Evolutionary conservation across 2,888 invertebrate genomes (phyloP).

Genomic region (Mechanitis messenoides): DNA sequence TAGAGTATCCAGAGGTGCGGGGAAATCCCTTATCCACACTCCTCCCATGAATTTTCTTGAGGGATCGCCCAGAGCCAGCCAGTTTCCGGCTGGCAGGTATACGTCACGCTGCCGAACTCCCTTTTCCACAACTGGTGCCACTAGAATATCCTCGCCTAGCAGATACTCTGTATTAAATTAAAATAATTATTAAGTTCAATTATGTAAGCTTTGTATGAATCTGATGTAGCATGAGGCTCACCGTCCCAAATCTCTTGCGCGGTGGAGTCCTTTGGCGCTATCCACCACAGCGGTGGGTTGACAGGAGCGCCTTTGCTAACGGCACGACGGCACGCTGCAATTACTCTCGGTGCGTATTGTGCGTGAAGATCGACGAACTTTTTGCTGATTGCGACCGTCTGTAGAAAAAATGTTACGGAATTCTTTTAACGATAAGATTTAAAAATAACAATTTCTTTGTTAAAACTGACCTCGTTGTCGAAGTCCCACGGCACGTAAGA

Average conservation of each 20-base stretch:
- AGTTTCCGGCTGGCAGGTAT: constrained; percentile 82
- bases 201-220: too few relatives aligned
- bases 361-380: constrained; percentile 81
- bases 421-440: too few relatives aligned
- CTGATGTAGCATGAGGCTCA: constrained; percentile 37
- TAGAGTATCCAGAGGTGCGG: constrained; percentile 78
- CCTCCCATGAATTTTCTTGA: constrained; percentile 69
- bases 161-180: constrained; percentile 77
- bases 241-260: constrained; percentile 78
- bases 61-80: constrained; percentile 73
- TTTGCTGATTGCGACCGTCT: constrained; percentile 79
- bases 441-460: too few relatives aligned
- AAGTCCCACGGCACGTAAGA: constrained; percentile 89
- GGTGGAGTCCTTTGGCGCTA: constrained; percentile 80
- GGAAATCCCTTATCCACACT: constrained; percentile 74
- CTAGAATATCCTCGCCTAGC: constrained; percentile 81
- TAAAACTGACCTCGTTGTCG: constrained; percentile 68
- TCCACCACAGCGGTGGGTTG: constrained; percentile 92
- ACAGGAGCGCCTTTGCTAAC: constrained; percentile 81
- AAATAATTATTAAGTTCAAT: neutral
- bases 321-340: constrained; percentile 78
- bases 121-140: constrained; percentile 82
- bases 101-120: constrained; percentile 78
- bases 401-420: constrained; percentile 23
- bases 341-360: constrained; percentile 76